Conservation (phyloP, 2,888 invertebrate species). For the Oligia latruncula region DNA sequence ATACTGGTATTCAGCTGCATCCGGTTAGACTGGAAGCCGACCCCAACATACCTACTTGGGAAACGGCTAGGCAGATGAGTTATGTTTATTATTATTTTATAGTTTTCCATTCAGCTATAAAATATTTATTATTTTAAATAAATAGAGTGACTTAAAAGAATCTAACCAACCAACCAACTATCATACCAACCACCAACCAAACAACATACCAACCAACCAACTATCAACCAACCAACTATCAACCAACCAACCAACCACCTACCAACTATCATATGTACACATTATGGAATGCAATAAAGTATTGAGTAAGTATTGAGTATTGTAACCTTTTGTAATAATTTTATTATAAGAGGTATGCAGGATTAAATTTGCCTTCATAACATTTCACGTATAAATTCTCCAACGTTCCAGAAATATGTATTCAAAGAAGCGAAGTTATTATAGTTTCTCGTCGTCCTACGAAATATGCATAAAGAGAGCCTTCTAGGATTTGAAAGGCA, state of each 20-base stretch:
- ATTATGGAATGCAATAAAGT: too few relatives aligned
- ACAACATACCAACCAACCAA: too few relatives aligned
- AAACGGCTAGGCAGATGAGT: too few relatives aligned
- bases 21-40: background rate
- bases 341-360: background rate
- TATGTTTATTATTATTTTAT: background rate
- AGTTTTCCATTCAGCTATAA: background rate
- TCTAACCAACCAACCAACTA: too few relatives aligned
- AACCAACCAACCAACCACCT: too few relatives aligned
- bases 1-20: background rate
- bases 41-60: too few relatives aligned
- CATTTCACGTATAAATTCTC: constrained; percentile 3
- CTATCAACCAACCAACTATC: too few relatives aligned
- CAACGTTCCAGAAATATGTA: constrained; percentile 21
- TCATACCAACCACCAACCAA: too few relatives aligned
- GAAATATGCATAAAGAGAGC: constrained; percentile 38
- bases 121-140: background rate
- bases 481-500: constrained; percentile 31
- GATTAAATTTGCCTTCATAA: constrained; percentile 5
- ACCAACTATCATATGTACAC: too few relatives aligned
- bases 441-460: constrained; percentile 20
- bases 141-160: background rate
- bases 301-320: too few relatives aligned
- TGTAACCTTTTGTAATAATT: background rate
- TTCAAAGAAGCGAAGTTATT: constrained; percentile 24